Evolutionary conservation across 1,140 invertebrate genomes (phyloP), one percentile per base, ranked within the genome.

Genomic region (Reticulitermes speratus): DNA sequence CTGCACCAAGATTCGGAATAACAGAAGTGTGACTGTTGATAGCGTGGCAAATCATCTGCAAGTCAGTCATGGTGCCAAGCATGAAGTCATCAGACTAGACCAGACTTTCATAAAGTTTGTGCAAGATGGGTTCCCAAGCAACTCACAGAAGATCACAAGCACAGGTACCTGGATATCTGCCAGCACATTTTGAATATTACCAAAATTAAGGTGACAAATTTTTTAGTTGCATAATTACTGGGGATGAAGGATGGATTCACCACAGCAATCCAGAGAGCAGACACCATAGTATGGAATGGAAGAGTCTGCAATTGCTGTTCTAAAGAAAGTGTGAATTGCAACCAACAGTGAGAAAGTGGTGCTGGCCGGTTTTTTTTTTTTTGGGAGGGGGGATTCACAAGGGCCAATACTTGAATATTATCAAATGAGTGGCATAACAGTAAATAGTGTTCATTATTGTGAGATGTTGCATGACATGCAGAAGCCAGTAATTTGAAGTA

Each of bases 91-190:
- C 59, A 75, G 38, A 86, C 69, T 25, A 86, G 59, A 44, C 81
- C 52, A 84, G 45, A 32, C 30, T 86, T 86, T 84, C 44, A 84
- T 86, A 8, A 86, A 86, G 81, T n/a, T n/a, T n/a, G n/a, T n/a
- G n/a, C n/a, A n/a, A n/a, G n/a, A n/a, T n/a, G n/a, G n/a, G n/a
- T n/a, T n/a, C n/a, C n/a, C n/a, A n/a, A n/a, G n/a, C n/a, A n/a
- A n/a, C n/a, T n/a, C n/a, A n/a, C n/a, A n/a, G 84, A 52, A 59
- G 44, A 5, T 21, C 84, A 84, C 52, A 84, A 84, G 19, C 16
- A 84, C 14, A 84, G n/a, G n/a, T n/a, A n/a, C n/a, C n/a, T n/a
- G n/a, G n/a, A n/a, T n/a, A 32, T 32, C 44, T 7, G 44, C n/a
- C 65, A 69, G 65, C 65, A 23, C 65, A 21, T 69, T 23, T 69